Conservation (phyloP, 2,888 invertebrate genomes). For the Diachrysia chrysitis region DNA sequence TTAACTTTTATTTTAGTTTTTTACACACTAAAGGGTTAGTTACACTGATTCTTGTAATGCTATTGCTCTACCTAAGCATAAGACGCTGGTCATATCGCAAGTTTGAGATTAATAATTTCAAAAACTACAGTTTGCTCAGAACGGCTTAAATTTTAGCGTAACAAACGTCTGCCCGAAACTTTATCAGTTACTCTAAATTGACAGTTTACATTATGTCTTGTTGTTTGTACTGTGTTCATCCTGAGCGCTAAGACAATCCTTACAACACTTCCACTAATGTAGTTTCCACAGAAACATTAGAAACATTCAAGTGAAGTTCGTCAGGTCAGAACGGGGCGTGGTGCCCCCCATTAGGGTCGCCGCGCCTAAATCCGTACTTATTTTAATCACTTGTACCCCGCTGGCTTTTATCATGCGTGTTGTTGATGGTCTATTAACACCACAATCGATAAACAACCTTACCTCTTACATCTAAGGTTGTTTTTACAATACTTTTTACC, state of each 20-base stretch:
- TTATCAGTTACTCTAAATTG: slow-evolving; percentile 13
- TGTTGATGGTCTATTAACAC: slow-evolving; percentile 68
- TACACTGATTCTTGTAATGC: not conserved
- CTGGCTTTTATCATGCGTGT: slow-evolving; percentile 83
- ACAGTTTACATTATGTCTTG: slow-evolving; percentile 29
- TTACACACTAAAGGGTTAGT: no score
- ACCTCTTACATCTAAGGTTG: slow-evolving; percentile 47
- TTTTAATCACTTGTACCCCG: slow-evolving; percentile 85
- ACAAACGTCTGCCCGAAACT: slow-evolving; percentile 31
- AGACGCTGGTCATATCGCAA: no score
- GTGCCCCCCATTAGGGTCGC: slow-evolving; percentile 73
- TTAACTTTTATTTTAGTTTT: not conserved
- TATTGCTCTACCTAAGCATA: no score
- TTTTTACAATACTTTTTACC: slow-evolving; percentile 48
- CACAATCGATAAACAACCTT: slow-evolving; percentile 62
- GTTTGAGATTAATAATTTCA: no score
- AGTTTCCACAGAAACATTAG: slow-evolving; percentile 57
- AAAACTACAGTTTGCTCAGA: no score
- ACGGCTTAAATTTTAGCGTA: slow-evolving; percentile 10
- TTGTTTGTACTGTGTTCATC: not conserved
- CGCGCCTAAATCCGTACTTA: slow-evolving; percentile 86
- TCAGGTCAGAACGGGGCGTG: slow-evolving; percentile 67
- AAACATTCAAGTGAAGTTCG: slow-evolving; percentile 61
- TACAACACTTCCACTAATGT: slow-evolving; percentile 55
- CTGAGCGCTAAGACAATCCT: slow-evolving; percentile 18